Evolutionary conservation across 1,140 invertebrate genomes (phyloP), one percentile per base, ranked within the genome.

Genomic region (Manduca sexta): DNA sequence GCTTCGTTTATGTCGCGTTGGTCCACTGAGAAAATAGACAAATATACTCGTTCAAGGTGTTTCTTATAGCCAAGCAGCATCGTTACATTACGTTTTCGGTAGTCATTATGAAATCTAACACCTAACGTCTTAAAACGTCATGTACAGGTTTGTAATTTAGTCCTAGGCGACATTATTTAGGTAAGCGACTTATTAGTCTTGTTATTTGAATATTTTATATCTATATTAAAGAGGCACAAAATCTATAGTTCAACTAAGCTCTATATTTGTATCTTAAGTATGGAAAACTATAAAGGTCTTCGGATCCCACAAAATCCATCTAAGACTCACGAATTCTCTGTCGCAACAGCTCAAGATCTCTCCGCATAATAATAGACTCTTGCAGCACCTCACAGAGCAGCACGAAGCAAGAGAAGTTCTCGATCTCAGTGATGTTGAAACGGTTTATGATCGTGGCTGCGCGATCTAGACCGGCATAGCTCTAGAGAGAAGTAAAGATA

Each of bases 311-410:
- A n/a, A n/a, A n/a, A n/a, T n/a, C n/a, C n/a, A n/a, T n/a, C n/a
- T n/a, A n/a, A n/a, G n/a, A n/a, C n/a, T n/a, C 33, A 89, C 86
- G 46, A 76, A 83, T 60, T 56, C 79, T 63, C 76, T 88, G 44
- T 49, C 67, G 38, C 65, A 87, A 18, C 59, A 52, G 44, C 54
- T 77, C 53, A 64, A 86, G 46, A 52, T 84, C 56, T 57, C 65
- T 38, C 47, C 84, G 55, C 76, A 81, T 58, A 26, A 80, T 64
- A 10, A 84, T 79, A n/a, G 74, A 82, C 73, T 95, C 93, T 69
- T 93, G 93, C 60, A 94, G 92, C 17, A 95, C 86, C 74, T 95
- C 93, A 75, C 95, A 95, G 0, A 95, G 92, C 60, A 94, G 93
- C 62, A 91, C 93, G 69, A 96, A 96, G 12, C 93, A 86, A 0